Evolutionary conservation across 35 echinoderm and acorn worm species (phyloP), one percentile per base, ranked within the genome.

Genomic region (Hemicentrotus pulcherrimus): DNA sequence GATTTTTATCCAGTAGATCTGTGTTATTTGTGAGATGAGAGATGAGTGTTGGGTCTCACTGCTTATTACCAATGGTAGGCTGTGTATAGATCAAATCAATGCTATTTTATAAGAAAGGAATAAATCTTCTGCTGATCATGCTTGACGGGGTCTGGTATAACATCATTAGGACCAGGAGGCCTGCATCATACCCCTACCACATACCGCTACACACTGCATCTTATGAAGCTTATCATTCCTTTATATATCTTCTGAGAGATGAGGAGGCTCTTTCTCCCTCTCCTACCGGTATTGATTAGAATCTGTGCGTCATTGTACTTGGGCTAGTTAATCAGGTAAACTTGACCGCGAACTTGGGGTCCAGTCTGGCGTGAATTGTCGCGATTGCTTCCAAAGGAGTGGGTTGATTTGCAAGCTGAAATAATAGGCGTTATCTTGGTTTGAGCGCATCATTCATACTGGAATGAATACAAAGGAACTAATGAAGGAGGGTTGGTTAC

Each of bases 271-370:
- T 9, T 86, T 86, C 30, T 30, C 11, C 24, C 32, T 46, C 31
- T 90, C 31, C 88, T 47, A 15, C 88, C 32, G 4, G 31, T 93
- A 93, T 93, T 93, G 91, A 93, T 93, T 93, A 58, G 32, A 31
- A 93, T 58, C 48, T 32, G 48, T 50, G 91, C 91, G 31, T 93
- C 45, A 55, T 11, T 58, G 46, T 90, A 45, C 91, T 91, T n/a
- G 28, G 24, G 90, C 12, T 48, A 16, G 46, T 33, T 93, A 93
- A 93, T 93, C 46, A 58, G 32, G 30, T 31, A 93, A 58, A 93
- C 48, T 93, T 93, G 91, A 93, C 91, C 91, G 48, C 91, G 91
- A 93, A 93, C 91, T 93, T 93, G 91, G 91, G 46, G 91, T 48
- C 91, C 91, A 93, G 91, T 28, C 46, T 58, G 46, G 91, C 91